phyloP scores from a whole-genome alignment of 1,140 invertebrate species.

The Drosophila bocqueti region DNA sequence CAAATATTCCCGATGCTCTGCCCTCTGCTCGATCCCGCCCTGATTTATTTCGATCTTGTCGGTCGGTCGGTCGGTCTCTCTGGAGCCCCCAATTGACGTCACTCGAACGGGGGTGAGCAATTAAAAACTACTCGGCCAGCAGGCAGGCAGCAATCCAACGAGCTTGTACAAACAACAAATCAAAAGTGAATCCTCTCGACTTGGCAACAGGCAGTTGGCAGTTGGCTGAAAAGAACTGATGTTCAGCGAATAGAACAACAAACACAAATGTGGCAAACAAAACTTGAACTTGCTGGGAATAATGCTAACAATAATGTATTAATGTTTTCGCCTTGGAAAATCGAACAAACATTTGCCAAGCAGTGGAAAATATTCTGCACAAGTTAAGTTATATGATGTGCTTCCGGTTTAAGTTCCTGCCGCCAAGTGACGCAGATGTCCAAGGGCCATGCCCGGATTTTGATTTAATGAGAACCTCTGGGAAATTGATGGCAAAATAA shows the following conservation, averaged over 20 bases:
- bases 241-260: slow-evolving; percentile 27
- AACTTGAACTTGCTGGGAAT: not conserved
- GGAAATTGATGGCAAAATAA: slow-evolving; percentile 43
- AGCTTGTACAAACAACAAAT: slow-evolving; percentile 60
- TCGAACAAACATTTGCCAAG: not conserved
- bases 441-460: slow-evolving; percentile 8
- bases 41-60: slow-evolving; percentile 25
- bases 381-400: slow-evolving; percentile 5
- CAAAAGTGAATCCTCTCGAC: slow-evolving; percentile 44
- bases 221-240: slow-evolving; percentile 22
- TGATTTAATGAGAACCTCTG: slow-evolving; percentile 22
- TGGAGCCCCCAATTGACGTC: slow-evolving; percentile 66
- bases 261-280: slow-evolving; percentile 41
- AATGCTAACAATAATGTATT: slow-evolving; percentile 10
- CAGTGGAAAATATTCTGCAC: not conserved
- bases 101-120: slow-evolving; percentile 51
- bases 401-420: not conserved
- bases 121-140: slow-evolving; percentile 79
- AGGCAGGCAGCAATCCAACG: slow-evolving; percentile 43
- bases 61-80: not conserved
- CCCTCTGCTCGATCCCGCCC: slow-evolving; percentile 6
- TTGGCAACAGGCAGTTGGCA: slow-evolving; percentile 38
- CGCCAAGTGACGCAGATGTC: slow-evolving; percentile 25
- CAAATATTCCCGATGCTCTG: slow-evolving; percentile 12
- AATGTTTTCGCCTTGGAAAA: slow-evolving; percentile 7